phyloP scores from a whole-genome alignment of 2,797 vertebrate species.

The Poeciliopsis turneri region DNA sequence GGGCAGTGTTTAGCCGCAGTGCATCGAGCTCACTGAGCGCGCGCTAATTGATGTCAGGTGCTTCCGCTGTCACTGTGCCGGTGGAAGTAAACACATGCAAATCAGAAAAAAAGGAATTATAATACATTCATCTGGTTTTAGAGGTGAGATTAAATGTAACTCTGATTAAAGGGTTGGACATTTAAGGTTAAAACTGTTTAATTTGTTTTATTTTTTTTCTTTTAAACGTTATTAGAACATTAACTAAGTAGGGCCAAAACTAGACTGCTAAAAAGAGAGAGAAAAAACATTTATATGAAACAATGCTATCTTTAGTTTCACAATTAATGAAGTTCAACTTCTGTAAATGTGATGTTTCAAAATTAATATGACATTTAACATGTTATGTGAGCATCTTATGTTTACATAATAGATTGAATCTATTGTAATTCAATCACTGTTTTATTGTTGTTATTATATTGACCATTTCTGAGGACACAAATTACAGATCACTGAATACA shows the following conservation, averaged over 20 bases:
- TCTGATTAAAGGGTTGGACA: background rate
- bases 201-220: background rate
- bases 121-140: constrained; percentile 3
- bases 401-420: no score
- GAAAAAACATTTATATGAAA: background rate
- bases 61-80: constrained; percentile 14
- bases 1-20: constrained; percentile 83
- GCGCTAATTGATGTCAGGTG: constrained; percentile 65
- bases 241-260: background rate
- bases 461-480: background rate
- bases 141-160: constrained; percentile 13
- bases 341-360: constrained; percentile 4
- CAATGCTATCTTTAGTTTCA: background rate
- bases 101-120: constrained; percentile 20
- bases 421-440: background rate
- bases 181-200: background rate
- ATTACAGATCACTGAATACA: background rate
- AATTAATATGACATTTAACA: background rate
- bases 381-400: background rate
- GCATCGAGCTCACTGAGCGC: constrained; percentile 35
- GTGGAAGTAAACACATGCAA: constrained; percentile 27
- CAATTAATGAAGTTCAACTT: background rate
- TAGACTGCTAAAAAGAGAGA: background rate
- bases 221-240: background rate
- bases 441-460: constrained; percentile 13